Evolutionary conservation across 2,888 invertebrate species (phyloP), one percentile per base, ranked within the genome.

Genomic region (Morpho deidamia): DNA sequence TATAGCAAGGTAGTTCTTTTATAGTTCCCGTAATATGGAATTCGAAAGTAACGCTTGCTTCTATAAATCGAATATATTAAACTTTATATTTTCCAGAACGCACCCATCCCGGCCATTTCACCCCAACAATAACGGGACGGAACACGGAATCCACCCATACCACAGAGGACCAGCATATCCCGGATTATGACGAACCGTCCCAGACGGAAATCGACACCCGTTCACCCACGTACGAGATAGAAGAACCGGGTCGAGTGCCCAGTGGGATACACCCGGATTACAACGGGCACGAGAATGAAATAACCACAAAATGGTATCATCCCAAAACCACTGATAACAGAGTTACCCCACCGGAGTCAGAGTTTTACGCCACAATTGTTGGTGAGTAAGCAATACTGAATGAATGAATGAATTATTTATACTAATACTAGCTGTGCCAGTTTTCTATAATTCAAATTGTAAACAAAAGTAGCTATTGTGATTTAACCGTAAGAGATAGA

Each of bases 351-450:
- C 88, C 87, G 0, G 88, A 88, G 54, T 88, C 88, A 0, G 88
- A 89, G 59, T 88, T 88, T 69, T 87, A 84, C 56, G 88, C 88
- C 37, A 88, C 88, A 63, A 82, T 89, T 63, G 85, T 89, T 65
- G 88, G 88, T 88, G 53, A 81, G 87, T 69, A 11, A 47, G 12
- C 23, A n/a, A n/a, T n/a, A n/a, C n/a, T n/a, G n/a, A n/a, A n/a
- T n/a, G n/a, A n/a, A n/a, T n/a, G n/a, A n/a, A n/a, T n/a, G n/a
- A n/a, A n/a, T n/a, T n/a, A n/a, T n/a, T n/a, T n/a, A n/a, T n/a
- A n/a, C n/a, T n/a, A n/a, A n/a, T n/a, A n/a, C n/a, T n/a, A n/a
- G n/a, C n/a, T n/a, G n/a, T n/a, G n/a, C n/a, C n/a, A n/a, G n/a
- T n/a, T n/a, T n/a, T n/a, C n/a, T n/a, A n/a, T n/a, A n/a, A n/a